Evolutionary conservation across 1,140 invertebrate genomes (phyloP), one percentile per base, ranked within the genome.

Genomic region (Anagrus nilaparvatae): DNA sequence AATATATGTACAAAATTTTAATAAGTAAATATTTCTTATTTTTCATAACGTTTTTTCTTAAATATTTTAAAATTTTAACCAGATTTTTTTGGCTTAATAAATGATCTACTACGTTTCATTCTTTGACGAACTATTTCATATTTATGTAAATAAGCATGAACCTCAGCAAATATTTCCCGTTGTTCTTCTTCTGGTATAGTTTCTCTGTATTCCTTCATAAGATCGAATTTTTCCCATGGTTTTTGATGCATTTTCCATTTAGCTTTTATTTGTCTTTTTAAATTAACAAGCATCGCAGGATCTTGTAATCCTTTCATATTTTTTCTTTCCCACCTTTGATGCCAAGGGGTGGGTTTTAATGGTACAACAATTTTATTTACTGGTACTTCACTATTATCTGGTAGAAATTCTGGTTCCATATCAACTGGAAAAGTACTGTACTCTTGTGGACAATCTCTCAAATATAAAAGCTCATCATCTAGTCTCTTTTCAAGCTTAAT

Each of bases 341-440:
- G 57, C 90, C 92, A 97, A 5, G 92, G 92, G 36, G 70, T 76
- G 2, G 84, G 84, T 58, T 90, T 91, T 38, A 97, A 59, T 17
- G 54, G 53, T 44, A 95, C 85, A 76, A 93, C 83, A 2, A 85
- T 70, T 17, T 78, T 59, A 70, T 99, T 99, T 0, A 99, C 58
- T 9, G 93, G 93, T 1, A 98, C 79, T 23, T 79, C 65, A 30
- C 74, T 65, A 34, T 77, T 87, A 60, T 90, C 85, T 10, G 82
- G 76, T 23, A 84, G 57, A 42, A 79, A 67, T 61, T 94, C 86
- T 16, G 78, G 67, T 56, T 93, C 83, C 87, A 98, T 91, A 58
- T 98, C 86, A 36, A 88, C 72, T 51, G 92, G 81, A 59, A 99
- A 85, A 13, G 91, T 97, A 57, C 87, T 92, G 60, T 90, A 95